Evolutionary conservation across 53 echinoderm and acorn worm genomes (phyloP).

Genomic region (Paracentrotus lividus): DNA sequence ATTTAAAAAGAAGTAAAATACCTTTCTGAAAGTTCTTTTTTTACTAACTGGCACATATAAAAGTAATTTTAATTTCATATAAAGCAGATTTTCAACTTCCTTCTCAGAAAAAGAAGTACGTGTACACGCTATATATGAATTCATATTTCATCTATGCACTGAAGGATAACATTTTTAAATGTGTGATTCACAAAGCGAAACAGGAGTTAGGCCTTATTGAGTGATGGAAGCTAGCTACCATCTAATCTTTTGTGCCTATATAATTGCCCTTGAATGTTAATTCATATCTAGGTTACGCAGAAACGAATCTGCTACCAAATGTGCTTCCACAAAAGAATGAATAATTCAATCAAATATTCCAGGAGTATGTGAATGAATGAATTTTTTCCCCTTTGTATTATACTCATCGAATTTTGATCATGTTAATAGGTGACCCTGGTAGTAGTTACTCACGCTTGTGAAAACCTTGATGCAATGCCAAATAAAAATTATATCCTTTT

Average conservation of each 20-base stretch:
- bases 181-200: background rate
- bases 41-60: too few relatives aligned
- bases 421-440: conserved; percentile 30
- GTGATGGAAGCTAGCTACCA: background rate
- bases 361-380: conserved; percentile 25
- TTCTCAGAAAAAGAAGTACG: too few relatives aligned
- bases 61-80: too few relatives aligned
- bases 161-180: too few relatives aligned
- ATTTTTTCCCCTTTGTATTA: background rate
- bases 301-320: background rate
- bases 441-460: conserved; percentile 6
- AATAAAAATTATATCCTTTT: background rate
- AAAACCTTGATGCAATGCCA: background rate
- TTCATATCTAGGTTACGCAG: conserved; percentile 25
- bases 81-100: too few relatives aligned
- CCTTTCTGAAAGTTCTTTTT: too few relatives aligned
- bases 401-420: conserved; percentile 37
- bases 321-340: conserved; percentile 17
- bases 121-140: too few relatives aligned
- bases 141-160: too few relatives aligned
- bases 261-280: conserved; percentile 16
- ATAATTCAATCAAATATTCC: conserved; percentile 41
- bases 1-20: too few relatives aligned
- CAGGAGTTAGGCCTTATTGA: too few relatives aligned
- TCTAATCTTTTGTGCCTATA: background rate